Evolutionary conservation across 2,113 vertebrate species (phyloP).

Genomic region (Apodemus speciosus): DNA sequence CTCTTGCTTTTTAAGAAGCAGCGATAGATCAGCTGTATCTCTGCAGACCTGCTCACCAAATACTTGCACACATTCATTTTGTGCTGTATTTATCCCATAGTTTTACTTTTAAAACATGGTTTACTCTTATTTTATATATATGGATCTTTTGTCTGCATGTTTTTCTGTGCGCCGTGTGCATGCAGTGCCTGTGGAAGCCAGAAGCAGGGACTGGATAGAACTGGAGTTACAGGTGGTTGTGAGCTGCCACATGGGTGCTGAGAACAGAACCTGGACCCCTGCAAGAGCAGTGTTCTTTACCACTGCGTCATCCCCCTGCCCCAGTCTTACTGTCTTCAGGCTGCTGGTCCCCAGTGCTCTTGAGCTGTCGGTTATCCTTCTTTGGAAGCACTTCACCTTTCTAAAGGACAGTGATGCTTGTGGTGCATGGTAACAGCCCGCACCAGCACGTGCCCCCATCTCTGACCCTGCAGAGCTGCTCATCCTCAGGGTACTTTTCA

Average conservation of each 20-base stretch:
- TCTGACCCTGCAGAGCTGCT: not conserved
- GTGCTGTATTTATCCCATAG: not conserved
- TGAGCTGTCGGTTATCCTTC: not conserved
- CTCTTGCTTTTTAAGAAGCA: not conserved
- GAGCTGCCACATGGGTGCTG: not conserved
- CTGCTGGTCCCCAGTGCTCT: not conserved
- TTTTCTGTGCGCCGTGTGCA: not conserved
- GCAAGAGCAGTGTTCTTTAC: not conserved
- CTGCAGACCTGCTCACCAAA: not conserved
- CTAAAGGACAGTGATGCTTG: not conserved
- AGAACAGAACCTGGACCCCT: not conserved
- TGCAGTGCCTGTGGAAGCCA: not conserved
- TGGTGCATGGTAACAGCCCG: not conserved
- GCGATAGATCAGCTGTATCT: not conserved
- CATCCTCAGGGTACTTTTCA: not conserved
- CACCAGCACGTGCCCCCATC: not conserved
- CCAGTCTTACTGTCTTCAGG: not conserved
- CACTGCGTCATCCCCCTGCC: not conserved
- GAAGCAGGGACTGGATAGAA: not conserved
- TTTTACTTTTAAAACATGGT: not conserved
- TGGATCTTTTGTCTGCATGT: not conserved
- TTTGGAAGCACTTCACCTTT: not conserved
- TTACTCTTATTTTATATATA: not conserved
- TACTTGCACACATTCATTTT: not conserved
- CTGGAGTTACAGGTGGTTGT: not conserved